A percentile compares a stretch with the other conserved stretches of the same genome.
Evolutionary conservation across 2,113 vertebrate species (phyloP).

Genomic region (Menura novaehollandiae): DNA sequence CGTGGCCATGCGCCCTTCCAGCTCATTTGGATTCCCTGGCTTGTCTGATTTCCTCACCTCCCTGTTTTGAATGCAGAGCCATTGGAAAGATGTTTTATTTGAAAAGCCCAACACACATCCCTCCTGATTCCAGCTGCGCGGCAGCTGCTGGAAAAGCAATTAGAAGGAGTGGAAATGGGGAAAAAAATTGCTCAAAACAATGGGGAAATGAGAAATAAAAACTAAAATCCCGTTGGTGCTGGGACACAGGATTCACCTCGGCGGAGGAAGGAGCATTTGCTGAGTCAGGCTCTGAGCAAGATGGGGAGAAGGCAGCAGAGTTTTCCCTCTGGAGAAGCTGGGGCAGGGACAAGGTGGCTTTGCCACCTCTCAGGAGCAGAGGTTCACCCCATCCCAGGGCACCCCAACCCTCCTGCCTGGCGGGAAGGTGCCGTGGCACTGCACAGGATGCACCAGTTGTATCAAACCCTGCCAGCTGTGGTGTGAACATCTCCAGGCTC

Average conservation of each 20-base stretch:
- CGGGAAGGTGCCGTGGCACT: accelerated
- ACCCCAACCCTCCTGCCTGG: neutral
- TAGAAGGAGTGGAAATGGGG: neutral
- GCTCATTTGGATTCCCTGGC: neutral
- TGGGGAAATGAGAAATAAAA: neutral
- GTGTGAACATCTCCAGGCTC: accelerated
- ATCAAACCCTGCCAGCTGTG: accelerated
- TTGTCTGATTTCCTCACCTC: neutral
- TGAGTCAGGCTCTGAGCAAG: neutral
- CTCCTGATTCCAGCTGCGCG: neutral
- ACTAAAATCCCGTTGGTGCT: accelerated
- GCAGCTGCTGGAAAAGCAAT: conserved; percentile 27
- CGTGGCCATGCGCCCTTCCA: neutral
- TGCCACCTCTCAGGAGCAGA: accelerated
- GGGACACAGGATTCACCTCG: accelerated
- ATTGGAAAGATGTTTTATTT: neutral
- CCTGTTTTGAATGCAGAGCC: neutral
- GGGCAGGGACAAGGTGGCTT: neutral
- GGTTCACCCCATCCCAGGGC: accelerated
- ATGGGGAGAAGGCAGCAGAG: neutral
- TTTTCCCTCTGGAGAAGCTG: neutral
- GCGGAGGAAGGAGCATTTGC: neutral
- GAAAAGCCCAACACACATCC: neutral
- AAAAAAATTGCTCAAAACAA: neutral
- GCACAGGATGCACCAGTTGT: accelerated